A percentile compares a stretch with the other conserved stretches of the same genome.
phyloP scores from a whole-genome alignment of 2,113 vertebrate species.

The human region DNA sequence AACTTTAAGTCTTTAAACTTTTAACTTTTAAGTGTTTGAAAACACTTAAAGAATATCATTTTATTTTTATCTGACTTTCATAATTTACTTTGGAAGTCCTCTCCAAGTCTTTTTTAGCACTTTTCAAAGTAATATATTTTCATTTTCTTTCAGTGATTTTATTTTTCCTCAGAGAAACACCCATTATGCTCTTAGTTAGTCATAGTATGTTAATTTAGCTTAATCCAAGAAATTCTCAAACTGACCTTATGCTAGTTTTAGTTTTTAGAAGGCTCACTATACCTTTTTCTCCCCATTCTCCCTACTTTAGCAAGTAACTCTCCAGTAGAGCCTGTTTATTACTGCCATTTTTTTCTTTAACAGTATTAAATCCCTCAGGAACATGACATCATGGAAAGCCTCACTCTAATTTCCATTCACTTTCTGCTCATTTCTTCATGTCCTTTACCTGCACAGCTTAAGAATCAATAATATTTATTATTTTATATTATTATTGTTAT shows the following conservation, averaged over 20 bases:
- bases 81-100: not conserved
- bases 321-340: not conserved
- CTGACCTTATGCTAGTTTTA: not conserved
- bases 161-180: not conserved
- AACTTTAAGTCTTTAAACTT: too few species aligned
- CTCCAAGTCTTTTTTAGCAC: not conserved
- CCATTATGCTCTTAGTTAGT: not conserved
- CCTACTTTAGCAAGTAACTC: fast-evolving
- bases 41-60: not conserved
- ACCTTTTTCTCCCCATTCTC: not conserved
- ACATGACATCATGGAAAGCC: not conserved
- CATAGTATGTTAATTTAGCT: not conserved
- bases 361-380: not conserved
- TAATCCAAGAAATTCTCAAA: not conserved
- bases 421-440: not conserved
- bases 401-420: not conserved
- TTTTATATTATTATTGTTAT: too few species aligned
- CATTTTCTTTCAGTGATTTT: not conserved
- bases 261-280: not conserved
- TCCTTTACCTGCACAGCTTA: not conserved
- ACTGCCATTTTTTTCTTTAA: not conserved
- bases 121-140: not conserved
- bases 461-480: not conserved
- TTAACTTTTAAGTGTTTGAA: not conserved
- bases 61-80: not conserved